Conservation (phyloP, 2,797 vertebrate genomes). For the Carcharodon carcharias region DNA sequence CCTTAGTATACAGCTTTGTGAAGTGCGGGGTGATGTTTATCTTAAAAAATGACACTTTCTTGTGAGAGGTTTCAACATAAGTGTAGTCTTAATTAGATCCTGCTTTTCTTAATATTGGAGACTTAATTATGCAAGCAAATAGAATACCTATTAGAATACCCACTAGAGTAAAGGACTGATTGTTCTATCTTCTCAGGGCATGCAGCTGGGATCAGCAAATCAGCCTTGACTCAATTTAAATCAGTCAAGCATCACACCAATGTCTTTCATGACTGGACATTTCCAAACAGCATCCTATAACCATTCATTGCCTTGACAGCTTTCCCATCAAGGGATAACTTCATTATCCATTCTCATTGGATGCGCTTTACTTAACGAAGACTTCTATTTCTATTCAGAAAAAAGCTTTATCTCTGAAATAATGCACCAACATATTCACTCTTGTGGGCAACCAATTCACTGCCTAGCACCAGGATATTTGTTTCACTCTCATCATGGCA, state of each 20-base stretch:
- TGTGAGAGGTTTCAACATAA: neutral
- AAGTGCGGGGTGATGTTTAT: neutral
- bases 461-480: neutral
- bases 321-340: neutral
- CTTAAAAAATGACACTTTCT: neutral
- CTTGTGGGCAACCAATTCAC: neutral
- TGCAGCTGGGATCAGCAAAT: neutral
- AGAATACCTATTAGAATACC: neutral
- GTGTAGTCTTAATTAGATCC: neutral
- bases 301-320: neutral
- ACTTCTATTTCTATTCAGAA: neutral
- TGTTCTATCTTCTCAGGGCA: neutral
- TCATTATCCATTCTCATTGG: neutral
- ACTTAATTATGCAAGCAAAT: constrained; percentile 17
- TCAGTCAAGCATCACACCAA: neutral
- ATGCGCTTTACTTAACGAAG: neutral
- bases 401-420: neutral
- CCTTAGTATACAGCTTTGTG: neutral
- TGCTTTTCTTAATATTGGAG: constrained; percentile 13
- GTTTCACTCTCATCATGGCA: neutral
- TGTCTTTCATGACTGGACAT: constrained; percentile 1
- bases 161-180: neutral
- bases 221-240: constrained; percentile 1
- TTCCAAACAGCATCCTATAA: neutral
- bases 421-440: neutral